phyloP scores from a whole-genome alignment of 2,113 vertebrate species.

The Stigmatopora argus region DNA sequence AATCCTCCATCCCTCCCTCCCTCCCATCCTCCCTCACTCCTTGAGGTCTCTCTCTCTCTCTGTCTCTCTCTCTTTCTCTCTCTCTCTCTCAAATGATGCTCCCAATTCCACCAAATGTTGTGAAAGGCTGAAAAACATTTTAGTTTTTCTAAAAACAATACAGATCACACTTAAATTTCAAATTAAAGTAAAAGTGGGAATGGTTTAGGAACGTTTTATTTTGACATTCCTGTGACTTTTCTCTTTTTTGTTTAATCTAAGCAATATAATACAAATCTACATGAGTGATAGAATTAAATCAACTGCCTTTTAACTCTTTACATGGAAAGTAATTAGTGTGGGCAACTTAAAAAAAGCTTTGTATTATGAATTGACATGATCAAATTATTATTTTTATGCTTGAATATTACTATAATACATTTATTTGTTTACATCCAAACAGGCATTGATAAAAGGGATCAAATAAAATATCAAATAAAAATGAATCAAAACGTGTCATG shows the following conservation, averaged over 20 bases:
- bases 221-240: neutral
- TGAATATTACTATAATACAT: no score
- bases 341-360: no score
- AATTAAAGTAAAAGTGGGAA: neutral
- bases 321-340: no score
- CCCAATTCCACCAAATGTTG: neutral
- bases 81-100: neutral
- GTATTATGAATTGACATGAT: no score
- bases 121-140: neutral
- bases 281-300: no score
- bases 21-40: neutral
- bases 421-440: no score
- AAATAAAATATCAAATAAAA: no score
- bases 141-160: neutral
- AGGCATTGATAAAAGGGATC: no score
- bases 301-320: no score
- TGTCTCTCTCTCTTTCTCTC: neutral
- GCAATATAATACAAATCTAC: neutral
- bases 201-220: neutral
- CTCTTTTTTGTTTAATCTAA: neutral
- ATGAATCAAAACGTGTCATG: no score
- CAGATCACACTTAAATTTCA: neutral
- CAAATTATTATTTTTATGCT: no score
- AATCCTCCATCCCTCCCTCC: constrained; percentile 1
- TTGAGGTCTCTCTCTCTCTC: constrained; percentile 18